These are phyloP conservation scores for Danaus plexippus DNA, from an alignment of 1,140 invertebrate species.

Conservation along the genomic window DNA sequence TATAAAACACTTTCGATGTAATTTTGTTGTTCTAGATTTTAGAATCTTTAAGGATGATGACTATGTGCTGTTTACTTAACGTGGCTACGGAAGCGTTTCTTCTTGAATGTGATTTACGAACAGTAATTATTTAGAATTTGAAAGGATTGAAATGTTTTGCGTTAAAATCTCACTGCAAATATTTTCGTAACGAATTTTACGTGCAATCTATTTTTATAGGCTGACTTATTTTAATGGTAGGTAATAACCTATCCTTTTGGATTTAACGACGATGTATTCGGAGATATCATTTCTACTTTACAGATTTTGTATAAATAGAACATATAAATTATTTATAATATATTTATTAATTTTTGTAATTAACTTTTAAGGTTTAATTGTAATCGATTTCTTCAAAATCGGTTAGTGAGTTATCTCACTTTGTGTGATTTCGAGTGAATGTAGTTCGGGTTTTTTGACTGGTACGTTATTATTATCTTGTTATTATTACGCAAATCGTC, in stretches of 20 bases:
- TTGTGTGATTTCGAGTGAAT: constrained; percentile 53
- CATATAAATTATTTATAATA: constrained; percentile 62
- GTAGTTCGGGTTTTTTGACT: constrained; percentile 48
- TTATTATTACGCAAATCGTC: constrained; percentile 26
- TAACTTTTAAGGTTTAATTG: constrained; percentile 51
- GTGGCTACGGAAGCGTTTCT: constrained; percentile 9
- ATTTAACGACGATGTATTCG: constrained; percentile 29
- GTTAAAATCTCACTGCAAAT: constrained; percentile 48
- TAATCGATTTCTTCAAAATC: constrained; percentile 51
- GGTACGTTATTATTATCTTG: constrained; percentile 50
- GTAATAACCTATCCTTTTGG: constrained; percentile 27
- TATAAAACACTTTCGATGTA: constrained; percentile 26
- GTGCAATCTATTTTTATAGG: constrained; percentile 70
- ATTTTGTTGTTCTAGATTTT: constrained; percentile 20
- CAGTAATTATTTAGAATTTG: constrained; percentile 10
- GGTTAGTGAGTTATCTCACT: constrained; percentile 51
- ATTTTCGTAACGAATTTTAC: constrained; percentile 61
- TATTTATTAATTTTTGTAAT: constrained; percentile 66
- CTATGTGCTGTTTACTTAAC: constrained; percentile 7
- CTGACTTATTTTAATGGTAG: constrained; percentile 51
- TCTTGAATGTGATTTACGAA: constrained; percentile 11
- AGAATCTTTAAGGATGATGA: constrained; percentile 10
- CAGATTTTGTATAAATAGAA: constrained; percentile 66
- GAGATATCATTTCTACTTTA: constrained; percentile 65
- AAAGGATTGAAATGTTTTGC: constrained; percentile 26